Base-by-base conservation (phyloP, 1,140 invertebrate genomes). In the Drosophila nebulosa region DNA sequence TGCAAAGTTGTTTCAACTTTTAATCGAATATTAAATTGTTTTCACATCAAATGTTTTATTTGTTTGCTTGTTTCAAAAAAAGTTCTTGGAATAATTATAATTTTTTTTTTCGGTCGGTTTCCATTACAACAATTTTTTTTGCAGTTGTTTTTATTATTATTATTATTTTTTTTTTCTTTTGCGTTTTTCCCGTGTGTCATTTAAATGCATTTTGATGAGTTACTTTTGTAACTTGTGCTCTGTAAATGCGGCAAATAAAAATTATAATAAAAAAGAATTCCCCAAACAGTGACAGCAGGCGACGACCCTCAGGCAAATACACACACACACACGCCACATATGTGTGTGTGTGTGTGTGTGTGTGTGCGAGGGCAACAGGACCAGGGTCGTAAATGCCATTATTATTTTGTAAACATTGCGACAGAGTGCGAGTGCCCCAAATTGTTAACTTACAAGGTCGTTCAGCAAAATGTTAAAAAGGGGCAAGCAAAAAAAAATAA, bases 351-450 rank as follows among this genome's bases (percentile, higher is more conserved):
- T 55, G 18, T 61, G 52, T 57, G 18, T 42, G 46, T 64, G 58
- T 12, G 35, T 21, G 32, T 57, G 50, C 32, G 73, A 55, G 69
- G 59, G 60, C 52, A 61, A 46, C 39, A 46, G 39, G 61, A 78
- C 74, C 78, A 72, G 83, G 81, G 83, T 88, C 83, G 85, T 81
- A 88, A 81, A 88, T 72, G 83, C 78, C 70, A 81, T 86, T 86
- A 88, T 81, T 81, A 81, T 81, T 74, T 86, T 81, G 81, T 86
- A 88, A 86, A 88, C 83, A 86, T 74, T 80, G 80, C 81, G 80
- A 72, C 83, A 75, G 69, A 74, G 39, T 46, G 39, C 39, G 39
- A 73, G 74, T 78, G 78, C 61, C 64, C 81, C 75, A 88, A 86
- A 86, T 78, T 88, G 83, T 86, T 78, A 78, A 76, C 83, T 88